Evolutionary conservation across 2,888 invertebrate species (phyloP).

Genomic region (Gymnosoma rotundatum): DNA sequence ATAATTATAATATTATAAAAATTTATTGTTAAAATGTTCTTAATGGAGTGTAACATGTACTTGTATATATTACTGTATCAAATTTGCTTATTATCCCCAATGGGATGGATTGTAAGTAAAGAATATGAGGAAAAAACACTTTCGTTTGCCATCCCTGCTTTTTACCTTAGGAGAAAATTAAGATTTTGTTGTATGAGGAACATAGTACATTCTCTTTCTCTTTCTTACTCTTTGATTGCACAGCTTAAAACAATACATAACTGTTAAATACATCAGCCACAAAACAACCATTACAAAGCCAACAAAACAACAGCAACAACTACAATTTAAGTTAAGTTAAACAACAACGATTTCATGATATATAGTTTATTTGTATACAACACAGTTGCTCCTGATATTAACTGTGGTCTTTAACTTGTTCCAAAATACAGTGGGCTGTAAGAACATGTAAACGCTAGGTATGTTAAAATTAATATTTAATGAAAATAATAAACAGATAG

Average conservation of each 20-base stretch:
- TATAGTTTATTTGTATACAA: conserved; percentile 34
- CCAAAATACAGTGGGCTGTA: conserved; percentile 1
- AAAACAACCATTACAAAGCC: conserved; percentile 39
- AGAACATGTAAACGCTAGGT: neutral
- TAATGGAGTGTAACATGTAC: too few relatives aligned
- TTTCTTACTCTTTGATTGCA: neutral
- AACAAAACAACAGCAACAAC: conserved; percentile 17
- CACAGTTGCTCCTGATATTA: conserved; percentile 3
- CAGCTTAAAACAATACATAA: neutral
- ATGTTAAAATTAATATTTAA: too few relatives aligned
- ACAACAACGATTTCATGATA: conserved; percentile 18
- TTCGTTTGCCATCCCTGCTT: too few relatives aligned
- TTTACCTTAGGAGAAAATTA: conserved; percentile 26
- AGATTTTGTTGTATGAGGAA: conserved; percentile 20
- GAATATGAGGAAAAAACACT: too few relatives aligned
- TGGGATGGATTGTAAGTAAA: too few relatives aligned
- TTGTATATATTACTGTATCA: too few relatives aligned
- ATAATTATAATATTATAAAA: too few relatives aligned
- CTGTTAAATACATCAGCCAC: conserved; percentile 21
- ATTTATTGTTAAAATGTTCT: too few relatives aligned
- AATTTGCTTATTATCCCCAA: too few relatives aligned
- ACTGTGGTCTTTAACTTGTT: neutral
- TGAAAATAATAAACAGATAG: too few relatives aligned
- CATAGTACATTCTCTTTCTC: neutral
- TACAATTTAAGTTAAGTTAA: conserved; percentile 23